A percentile compares a stretch with the other conserved stretches of the same genome.
These are phyloP conservation scores for Hoplodrina blanda DNA, from an alignment of 2,888 invertebrate species.

Conservation along the genomic window DNA sequence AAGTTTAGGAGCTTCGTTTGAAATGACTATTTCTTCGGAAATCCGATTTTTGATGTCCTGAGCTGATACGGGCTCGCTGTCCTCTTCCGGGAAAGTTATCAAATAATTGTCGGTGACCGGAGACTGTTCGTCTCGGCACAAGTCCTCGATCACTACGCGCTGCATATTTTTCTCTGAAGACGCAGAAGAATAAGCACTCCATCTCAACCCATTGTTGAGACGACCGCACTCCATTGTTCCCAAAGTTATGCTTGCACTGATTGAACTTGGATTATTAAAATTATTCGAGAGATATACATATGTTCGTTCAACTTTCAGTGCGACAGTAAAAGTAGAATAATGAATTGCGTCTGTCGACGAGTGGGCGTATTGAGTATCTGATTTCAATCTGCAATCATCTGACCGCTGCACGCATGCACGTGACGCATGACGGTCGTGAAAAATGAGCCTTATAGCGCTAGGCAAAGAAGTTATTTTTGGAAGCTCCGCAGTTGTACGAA, in stretches of 20 bases:
- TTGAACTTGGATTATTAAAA: conserved; percentile 67
- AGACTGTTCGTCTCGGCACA: conserved; percentile 70
- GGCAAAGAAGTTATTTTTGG: conserved; percentile 44
- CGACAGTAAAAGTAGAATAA: conserved; percentile 69
- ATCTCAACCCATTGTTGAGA: conserved; percentile 76
- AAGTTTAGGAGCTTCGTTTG: conserved; percentile 71
- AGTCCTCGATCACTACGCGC: conserved; percentile 73
- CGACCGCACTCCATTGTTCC: conserved; percentile 83
- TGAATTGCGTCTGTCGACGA: conserved; percentile 69
- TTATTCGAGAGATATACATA: conserved; percentile 64
- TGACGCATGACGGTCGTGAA: conserved; percentile 39
- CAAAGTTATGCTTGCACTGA: conserved; percentile 59
- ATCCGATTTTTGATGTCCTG: conserved; percentile 68
- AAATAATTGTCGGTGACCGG: conserved; percentile 77
- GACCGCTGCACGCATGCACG: conserved; percentile 59
- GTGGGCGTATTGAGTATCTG: conserved; percentile 83
- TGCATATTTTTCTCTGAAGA: conserved; percentile 69
- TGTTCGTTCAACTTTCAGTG: conserved; percentile 61
- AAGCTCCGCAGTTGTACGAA: conserved; percentile 29
- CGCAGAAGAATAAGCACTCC: conserved; percentile 76
- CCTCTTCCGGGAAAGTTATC: conserved; percentile 82
- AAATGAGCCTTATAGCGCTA: conserved; percentile 38
- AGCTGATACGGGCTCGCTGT: conserved; percentile 74
- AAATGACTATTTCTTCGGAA: conserved; percentile 62
- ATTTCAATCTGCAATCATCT: conserved; percentile 80